Base-by-base conservation (phyloP, 2,888 invertebrate species). In the Euclidia mi region DNA sequence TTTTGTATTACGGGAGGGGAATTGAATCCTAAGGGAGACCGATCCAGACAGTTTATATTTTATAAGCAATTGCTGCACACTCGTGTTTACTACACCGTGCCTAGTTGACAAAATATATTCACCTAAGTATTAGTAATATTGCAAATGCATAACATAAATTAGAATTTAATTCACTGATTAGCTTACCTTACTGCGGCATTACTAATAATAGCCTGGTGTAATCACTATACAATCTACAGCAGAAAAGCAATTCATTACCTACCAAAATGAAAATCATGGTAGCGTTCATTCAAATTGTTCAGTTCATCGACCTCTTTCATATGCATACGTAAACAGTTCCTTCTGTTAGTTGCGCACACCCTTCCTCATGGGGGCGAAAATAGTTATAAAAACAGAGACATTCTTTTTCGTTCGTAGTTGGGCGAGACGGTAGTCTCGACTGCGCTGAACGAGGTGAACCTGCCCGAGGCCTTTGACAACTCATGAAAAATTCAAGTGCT, bases 401-500 rank as follows among this genome's bases (percentile, higher is more conserved):
- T 58, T 71, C 82, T 85, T 86, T 81, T 76, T 67, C 72, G 55
- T 56, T 61, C 63, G 56, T 45, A 56, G 77, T 59, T 58, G 66
- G 56, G 65, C 76, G 78, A 78, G 76, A 70, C 79, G 67, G 64
- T 61, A 66, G 65, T 56, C 75, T 56, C 20, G 20, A 25, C 20
- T 25, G 20, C 64, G 59, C 57, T 59, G 51, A 56, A 55, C 63
- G 81, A 78, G 77, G 74, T 78, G 76, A 70, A 64, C 76, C 79
- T 72, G 83, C 85, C 84, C 56, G 63, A 55, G 81, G 86, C 84
- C 84, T 89, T 89, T 89, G 88, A 88, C 81, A 87, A 78, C 86
- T 90, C 87, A 90, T 92, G 89, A 90, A 92, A 91, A 85, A 91
- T 90, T 88, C 90, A 91, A 87, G 81, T 80, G 68, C 72, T 80